Evolutionary conservation across 1,140 invertebrate genomes (phyloP).

Genomic region (Drosophila tsacasi): DNA sequence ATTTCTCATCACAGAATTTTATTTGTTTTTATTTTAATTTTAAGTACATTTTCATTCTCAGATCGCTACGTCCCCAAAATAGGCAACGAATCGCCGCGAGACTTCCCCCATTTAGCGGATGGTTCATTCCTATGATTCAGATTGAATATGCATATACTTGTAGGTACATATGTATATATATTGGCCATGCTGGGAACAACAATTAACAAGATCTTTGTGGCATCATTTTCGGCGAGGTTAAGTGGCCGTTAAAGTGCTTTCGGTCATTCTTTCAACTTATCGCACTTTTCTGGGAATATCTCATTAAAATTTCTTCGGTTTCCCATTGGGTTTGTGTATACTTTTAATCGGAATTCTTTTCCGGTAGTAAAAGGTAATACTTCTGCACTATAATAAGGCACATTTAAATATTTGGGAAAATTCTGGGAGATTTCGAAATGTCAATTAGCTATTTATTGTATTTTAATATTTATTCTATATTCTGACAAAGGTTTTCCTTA

Average conservation of each 20-base stretch:
- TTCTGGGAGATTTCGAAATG: background rate
- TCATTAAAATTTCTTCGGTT: conserved; percentile 49
- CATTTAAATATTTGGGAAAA: background rate
- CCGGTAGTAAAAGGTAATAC: background rate
- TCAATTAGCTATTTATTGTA: background rate
- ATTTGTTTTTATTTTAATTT: conserved; percentile 35
- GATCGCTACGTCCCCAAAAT: conserved; percentile 37
- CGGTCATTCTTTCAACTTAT: conserved; percentile 30
- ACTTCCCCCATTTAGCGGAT: conserved; percentile 40
- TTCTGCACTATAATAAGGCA: background rate
- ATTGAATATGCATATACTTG: conserved; percentile 17
- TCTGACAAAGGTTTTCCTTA: background rate
- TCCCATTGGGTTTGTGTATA: conserved; percentile 22
- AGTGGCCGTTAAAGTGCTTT: conserved; percentile 54
- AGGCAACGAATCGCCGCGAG: conserved; percentile 41
- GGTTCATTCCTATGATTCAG: conserved; percentile 65
- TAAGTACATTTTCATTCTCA: conserved; percentile 29
- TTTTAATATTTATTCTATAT: no score
- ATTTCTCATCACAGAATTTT: conserved; percentile 50
- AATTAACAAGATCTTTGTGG: conserved; percentile 66
- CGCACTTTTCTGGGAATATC: conserved; percentile 38
- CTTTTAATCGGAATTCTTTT: conserved; percentile 12
- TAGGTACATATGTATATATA: background rate
- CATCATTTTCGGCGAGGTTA: conserved; percentile 53
- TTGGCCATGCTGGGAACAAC: conserved; percentile 39